Evolutionary conservation across 1,140 invertebrate species (phyloP).

Genomic region (Drosophila bifasciata): DNA sequence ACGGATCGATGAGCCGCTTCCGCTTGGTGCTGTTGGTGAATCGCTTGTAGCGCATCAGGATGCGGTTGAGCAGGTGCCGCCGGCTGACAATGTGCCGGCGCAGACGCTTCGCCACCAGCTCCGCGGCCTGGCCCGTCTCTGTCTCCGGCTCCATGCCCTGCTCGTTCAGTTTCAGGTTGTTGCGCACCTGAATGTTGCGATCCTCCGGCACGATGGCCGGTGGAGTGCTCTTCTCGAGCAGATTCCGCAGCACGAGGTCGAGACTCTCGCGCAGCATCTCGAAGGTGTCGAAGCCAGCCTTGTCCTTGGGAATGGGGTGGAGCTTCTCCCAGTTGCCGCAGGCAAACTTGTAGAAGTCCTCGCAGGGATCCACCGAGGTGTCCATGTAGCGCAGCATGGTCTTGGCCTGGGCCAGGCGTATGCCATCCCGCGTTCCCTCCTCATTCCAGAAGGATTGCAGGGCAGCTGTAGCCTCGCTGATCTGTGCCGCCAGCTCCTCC

Average conservation of each 20-base stretch:
- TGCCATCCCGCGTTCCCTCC: conserved; percentile 84
- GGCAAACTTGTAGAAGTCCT: conserved; percentile 95
- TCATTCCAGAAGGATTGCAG: conserved; percentile 85
- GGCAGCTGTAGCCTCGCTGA: conserved; percentile 37
- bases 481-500: conserved; percentile 7
- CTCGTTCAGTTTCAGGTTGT: conserved; percentile 59
- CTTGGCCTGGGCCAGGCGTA: conserved; percentile 85
- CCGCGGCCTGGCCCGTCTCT: conserved; percentile 45
- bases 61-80: conserved; percentile 51
- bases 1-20: conserved; percentile 54
- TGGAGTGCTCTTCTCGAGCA: conserved; percentile 85
- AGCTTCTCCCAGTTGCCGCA: conserved; percentile 94
- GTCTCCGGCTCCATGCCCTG: conserved; percentile 45
- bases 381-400: conserved; percentile 93
- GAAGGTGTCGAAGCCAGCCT: conserved; percentile 92
- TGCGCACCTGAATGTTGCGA: conserved; percentile 33
- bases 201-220: conserved; percentile 23
- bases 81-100: conserved; percentile 63
- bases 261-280: conserved; percentile 92
- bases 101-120: conserved; percentile 39
- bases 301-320: conserved; percentile 94
- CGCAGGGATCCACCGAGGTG: conserved; percentile 90
- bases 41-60: conserved; percentile 71
- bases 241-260: conserved; percentile 88
- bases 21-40: conserved; percentile 48